Evolutionary conservation across 2,113 vertebrate species (phyloP).

Genomic region (Megaptera novaeangliae): DNA sequence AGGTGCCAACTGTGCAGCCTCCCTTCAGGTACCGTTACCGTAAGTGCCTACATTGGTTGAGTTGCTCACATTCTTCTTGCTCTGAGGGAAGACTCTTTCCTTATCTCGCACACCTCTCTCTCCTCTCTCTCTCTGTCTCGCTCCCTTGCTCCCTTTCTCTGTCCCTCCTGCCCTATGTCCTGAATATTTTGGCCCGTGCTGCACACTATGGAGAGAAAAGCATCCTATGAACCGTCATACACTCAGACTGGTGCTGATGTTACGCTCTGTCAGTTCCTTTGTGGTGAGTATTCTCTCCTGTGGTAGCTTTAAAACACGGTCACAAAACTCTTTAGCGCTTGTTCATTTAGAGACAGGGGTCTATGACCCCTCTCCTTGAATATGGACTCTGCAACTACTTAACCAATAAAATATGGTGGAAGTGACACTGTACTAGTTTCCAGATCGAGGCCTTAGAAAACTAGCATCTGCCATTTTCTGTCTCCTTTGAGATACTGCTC

Average conservation of each 20-base stretch:
- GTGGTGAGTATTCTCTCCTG: not conserved
- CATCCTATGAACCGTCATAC: not conserved
- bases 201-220: slow-evolving; percentile 9
- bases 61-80: not conserved
- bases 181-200: slow-evolving; percentile 66
- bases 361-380: not conserved
- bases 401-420: not conserved
- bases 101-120: not conserved
- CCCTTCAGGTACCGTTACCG: not conserved
- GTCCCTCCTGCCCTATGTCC: not conserved
- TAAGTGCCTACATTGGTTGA: not conserved
- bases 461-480: not conserved
- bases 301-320: not conserved
- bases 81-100: not conserved
- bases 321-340: not conserved
- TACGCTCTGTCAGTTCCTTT: rapidly evolving
- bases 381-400: not conserved
- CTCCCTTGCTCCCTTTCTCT: not conserved
- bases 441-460: not conserved
- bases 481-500: not conserved
- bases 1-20: not conserved
- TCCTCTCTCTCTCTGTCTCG: not conserved
- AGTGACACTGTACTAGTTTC: not conserved
- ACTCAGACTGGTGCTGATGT: slow-evolving; percentile 62
- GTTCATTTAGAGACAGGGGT: not conserved